Conservation (phyloP, 2,888 invertebrate genomes). For the Blastobasis adustella region DNA sequence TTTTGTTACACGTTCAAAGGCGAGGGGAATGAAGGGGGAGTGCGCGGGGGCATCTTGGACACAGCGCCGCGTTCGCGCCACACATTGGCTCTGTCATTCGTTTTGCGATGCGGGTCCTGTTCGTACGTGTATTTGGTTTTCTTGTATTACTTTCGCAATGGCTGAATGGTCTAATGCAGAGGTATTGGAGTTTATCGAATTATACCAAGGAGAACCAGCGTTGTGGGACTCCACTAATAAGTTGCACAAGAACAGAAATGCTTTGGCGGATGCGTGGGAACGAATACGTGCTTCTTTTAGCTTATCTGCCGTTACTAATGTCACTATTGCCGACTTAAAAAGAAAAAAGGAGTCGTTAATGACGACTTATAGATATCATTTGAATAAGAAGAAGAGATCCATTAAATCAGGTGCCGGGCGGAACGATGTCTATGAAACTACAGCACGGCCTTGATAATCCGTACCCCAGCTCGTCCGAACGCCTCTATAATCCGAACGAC, state of each 20-base stretch:
- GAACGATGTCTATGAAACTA: background rate
- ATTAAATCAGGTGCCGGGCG: background rate
- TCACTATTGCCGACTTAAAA: background rate
- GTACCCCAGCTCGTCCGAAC: too few relatives aligned
- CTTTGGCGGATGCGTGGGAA: background rate
- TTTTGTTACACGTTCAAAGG: too few relatives aligned
- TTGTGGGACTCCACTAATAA: slow-evolving; percentile 1
- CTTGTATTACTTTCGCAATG: too few relatives aligned
- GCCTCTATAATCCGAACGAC: too few relatives aligned
- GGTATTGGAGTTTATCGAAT: slow-evolving; percentile 1
- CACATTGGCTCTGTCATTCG: too few relatives aligned
- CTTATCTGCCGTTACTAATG: background rate
- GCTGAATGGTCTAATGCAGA: background rate
- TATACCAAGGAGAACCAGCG: background rate
- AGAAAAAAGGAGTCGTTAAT: slow-evolving; percentile 2
- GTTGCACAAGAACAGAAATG: slow-evolving; percentile 1
- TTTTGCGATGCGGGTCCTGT: too few relatives aligned
- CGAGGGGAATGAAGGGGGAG: too few relatives aligned
- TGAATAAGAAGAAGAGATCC: slow-evolving; percentile 1
- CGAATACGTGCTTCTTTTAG: background rate
- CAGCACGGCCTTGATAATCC: too few relatives aligned
- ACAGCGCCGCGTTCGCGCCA: too few relatives aligned
- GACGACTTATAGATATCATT: slow-evolving; percentile 1
- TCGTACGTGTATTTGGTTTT: too few relatives aligned
- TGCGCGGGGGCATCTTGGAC: too few relatives aligned